phyloP scores from a whole-genome alignment of 2,113 vertebrate genomes.

The Cephalopterus ornatus region DNA sequence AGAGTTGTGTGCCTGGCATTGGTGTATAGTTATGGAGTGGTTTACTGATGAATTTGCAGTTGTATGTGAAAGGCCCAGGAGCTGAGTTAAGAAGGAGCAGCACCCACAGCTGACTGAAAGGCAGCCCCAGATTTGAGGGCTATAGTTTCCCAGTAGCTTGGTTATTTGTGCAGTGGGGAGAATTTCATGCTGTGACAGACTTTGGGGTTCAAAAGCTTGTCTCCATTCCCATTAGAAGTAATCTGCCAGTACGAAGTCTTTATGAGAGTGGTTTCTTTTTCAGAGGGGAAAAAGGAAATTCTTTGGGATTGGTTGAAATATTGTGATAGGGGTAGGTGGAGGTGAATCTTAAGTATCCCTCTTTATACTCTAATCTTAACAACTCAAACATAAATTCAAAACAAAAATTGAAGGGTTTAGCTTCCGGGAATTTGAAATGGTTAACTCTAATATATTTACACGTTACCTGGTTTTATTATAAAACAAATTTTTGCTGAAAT shows the following conservation, averaged over 20 bases:
- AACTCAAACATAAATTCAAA: neutral
- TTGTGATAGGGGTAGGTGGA: fast-evolving
- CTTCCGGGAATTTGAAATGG: neutral
- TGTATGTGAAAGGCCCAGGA: neutral
- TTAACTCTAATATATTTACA: neutral
- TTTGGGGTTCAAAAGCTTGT: neutral
- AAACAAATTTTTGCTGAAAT: neutral
- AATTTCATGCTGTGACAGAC: neutral
- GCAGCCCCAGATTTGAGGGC: neutral
- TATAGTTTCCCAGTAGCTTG: neutral
- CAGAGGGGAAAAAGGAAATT: neutral
- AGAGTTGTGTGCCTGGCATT: neutral
- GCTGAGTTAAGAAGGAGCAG: neutral
- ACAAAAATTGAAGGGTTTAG: neutral
- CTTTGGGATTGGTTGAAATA: neutral
- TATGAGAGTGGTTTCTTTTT: neutral
- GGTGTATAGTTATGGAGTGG: neutral
- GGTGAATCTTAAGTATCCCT: neutral
- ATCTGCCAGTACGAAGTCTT: neutral
- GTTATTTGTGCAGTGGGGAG: neutral
- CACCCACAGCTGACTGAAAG: neutral
- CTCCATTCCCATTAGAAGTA: neutral
- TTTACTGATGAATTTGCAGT: neutral
- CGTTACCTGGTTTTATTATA: neutral
- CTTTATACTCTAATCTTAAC: neutral